A percentile compares a stretch with the other conserved stretches of the same genome.
Evolutionary conservation across 2,797 vertebrate species (phyloP).

Genomic region (Poliocrania exsul): DNA sequence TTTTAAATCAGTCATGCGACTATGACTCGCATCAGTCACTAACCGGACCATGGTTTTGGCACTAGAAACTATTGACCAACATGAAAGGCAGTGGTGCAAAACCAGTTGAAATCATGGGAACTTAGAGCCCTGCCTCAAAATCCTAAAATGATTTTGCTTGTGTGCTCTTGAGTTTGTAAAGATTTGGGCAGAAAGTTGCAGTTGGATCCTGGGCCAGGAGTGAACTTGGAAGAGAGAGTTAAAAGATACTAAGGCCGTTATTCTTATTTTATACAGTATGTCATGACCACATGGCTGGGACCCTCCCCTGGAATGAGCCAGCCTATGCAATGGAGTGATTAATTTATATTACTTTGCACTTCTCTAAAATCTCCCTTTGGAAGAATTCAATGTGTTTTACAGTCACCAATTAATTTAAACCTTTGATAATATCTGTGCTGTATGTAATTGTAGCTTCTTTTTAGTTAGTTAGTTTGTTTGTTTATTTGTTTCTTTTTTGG

Average conservation of each 20-base stretch:
- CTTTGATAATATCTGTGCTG: neutral
- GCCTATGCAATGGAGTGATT: slow-evolving; percentile 27
- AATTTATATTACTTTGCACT: slow-evolving; percentile 53
- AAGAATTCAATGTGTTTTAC: slow-evolving; percentile 37
- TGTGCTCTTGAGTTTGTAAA: neutral
- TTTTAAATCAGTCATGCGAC: slow-evolving; percentile 38
- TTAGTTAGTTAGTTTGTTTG: neutral
- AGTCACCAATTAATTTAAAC: slow-evolving; percentile 14
- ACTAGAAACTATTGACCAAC: neutral
- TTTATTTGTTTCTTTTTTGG: neutral
- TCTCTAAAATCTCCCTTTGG: slow-evolving; percentile 49
- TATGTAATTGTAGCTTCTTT: neutral
- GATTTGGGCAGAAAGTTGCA: neutral
- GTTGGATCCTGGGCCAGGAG: neutral
- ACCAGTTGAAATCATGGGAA: neutral
- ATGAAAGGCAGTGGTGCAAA: neutral
- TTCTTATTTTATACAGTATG: slow-evolving; percentile 32
- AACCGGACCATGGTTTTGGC: neutral
- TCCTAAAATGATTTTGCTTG: neutral
- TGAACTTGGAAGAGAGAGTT: neutral
- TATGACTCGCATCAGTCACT: neutral
- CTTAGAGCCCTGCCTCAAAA: neutral
- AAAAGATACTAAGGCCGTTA: neutral
- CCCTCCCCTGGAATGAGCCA: slow-evolving; percentile 22
- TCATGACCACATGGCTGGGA: neutral